phyloP scores from a whole-genome alignment of 2,888 invertebrate genomes.

The Calephelis perditalis region DNA sequence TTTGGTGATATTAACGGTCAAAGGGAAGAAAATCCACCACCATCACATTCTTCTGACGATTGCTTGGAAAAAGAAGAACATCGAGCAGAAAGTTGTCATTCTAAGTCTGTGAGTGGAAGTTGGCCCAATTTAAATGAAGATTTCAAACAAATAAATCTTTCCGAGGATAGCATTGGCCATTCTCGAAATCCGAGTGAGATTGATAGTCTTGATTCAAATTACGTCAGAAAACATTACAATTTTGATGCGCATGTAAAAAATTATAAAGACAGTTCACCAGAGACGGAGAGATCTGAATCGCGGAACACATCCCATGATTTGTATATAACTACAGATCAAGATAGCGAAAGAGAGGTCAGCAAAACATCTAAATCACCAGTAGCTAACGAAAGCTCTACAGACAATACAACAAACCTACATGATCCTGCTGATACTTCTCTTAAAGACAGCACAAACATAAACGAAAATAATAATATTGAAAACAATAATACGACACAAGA shows the following conservation, averaged over 20 bases:
- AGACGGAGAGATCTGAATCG: conserved; percentile 60
- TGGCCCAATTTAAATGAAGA: conserved; percentile 72
- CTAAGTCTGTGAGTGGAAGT: conserved; percentile 64
- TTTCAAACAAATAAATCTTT: conserved; percentile 57
- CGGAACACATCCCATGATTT: conserved; percentile 58
- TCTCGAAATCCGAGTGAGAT: conserved; percentile 75
- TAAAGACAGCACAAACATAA: not conserved
- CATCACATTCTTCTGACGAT: conserved; percentile 40
- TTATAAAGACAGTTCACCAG: conserved; percentile 70
- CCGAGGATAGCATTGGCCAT: conserved; percentile 71
- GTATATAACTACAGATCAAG: conserved; percentile 61
- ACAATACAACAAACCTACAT: not conserved
- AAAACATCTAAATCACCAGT: conserved; percentile 61
- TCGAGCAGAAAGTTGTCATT: conserved; percentile 54
- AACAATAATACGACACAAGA: conserved; percentile 25
- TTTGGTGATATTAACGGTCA: conserved; percentile 71
- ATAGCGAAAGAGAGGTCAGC: conserved; percentile 57
- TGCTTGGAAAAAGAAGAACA: conserved; percentile 59
- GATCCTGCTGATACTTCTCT: not conserved
- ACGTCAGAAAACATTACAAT: conserved; percentile 75
- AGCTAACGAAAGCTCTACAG: conserved; percentile 58
- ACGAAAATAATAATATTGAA: conserved; percentile 16
- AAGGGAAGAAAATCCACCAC: conserved; percentile 46
- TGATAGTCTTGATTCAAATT: conserved; percentile 78
- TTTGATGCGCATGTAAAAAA: conserved; percentile 67